Evolutionary conservation across 1,140 invertebrate genomes (phyloP), one percentile per base, ranked within the genome.

Genomic region (Sweltsa coloradensis): DNA sequence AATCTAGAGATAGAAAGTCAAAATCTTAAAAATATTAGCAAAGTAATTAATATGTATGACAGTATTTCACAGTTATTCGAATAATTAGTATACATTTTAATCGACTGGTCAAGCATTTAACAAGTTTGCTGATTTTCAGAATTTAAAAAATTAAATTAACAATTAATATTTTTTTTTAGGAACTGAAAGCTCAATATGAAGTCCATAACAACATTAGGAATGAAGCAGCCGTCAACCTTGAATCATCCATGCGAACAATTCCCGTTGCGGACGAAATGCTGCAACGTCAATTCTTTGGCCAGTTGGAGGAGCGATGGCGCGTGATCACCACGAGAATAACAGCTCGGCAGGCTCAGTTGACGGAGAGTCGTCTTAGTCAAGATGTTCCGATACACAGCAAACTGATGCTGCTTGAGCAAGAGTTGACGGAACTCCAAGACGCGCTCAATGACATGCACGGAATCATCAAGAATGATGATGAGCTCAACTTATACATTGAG

Each of bases 141-240:
- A n/a, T n/a, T n/a, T n/a, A n/a, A n/a, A n/a, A n/a, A n/a, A n/a
- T n/a, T n/a, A n/a, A n/a, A n/a, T n/a, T n/a, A n/a, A n/a, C n/a
- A n/a, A n/a, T 36, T 34, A 45, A 25, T 54, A 53, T 43, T 52
- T 41, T 22, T 44, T 59, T 58, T 9, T 53, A 80, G 78, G 86
- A 89, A 66, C 62, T 91, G 29, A 89, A 87, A 64, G 86, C 85
- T 0, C 84, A 89, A 55, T 83, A 85, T 55, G 86, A 89, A 69
- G 76, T 88, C n/a, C 76, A 89, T 57, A 87, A 85, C 53, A 80
- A 79, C 41, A 72, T 86, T 22, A 72, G 76, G 41, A 79, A 79
- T 42, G 83, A 89, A 56, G 76, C 79, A 0, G 73, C 73, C 18
- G 67, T 74, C 18, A 76, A 78, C 43, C 81, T 89, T 56, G 83